phyloP scores from a whole-genome alignment of 37 sponge, comb jelly and placozoan genomes.

The Trichoplax adhaerens region DNA sequence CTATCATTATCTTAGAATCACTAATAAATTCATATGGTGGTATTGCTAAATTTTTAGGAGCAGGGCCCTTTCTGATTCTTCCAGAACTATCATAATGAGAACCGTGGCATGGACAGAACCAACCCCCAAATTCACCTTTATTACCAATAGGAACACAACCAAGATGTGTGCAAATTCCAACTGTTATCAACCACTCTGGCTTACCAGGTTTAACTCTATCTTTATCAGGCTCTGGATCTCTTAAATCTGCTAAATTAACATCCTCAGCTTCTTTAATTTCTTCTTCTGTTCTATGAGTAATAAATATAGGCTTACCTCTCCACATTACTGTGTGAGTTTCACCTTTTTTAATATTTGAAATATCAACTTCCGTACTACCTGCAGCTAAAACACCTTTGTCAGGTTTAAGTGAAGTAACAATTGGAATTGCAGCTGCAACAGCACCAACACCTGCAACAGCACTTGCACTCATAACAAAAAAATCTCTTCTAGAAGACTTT shows the following conservation, averaged over 20 bases:
- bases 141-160: constrained; percentile 96
- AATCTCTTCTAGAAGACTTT: too few relatives aligned
- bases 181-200: constrained; percentile 66
- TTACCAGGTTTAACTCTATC: too few relatives aligned
- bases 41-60: constrained; percentile 79
- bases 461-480: too few relatives aligned
- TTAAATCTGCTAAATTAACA: constrained; percentile 38
- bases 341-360: too few relatives aligned
- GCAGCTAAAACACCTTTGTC: too few relatives aligned
- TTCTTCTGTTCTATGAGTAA: constrained; percentile 74
- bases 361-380: too few relatives aligned
- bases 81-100: constrained; percentile 97
- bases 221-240: constrained; percentile 54
- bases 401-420: too few relatives aligned
- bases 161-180: constrained; percentile 89
- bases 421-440: too few relatives aligned
- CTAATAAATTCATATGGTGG: constrained; percentile 57
- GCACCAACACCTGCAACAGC: too few relatives aligned
- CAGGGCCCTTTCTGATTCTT: constrained; percentile 90
- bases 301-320: constrained; percentile 95
- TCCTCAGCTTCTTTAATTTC: constrained; percentile 53
- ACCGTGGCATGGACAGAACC: constrained; percentile 97
- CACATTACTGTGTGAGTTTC: too few relatives aligned
- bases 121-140: constrained; percentile 89
- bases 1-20: constrained; percentile 23